phyloP scores from a whole-genome alignment of 2,113 vertebrate species.

The Pangasianodon hypophthalmus region DNA sequence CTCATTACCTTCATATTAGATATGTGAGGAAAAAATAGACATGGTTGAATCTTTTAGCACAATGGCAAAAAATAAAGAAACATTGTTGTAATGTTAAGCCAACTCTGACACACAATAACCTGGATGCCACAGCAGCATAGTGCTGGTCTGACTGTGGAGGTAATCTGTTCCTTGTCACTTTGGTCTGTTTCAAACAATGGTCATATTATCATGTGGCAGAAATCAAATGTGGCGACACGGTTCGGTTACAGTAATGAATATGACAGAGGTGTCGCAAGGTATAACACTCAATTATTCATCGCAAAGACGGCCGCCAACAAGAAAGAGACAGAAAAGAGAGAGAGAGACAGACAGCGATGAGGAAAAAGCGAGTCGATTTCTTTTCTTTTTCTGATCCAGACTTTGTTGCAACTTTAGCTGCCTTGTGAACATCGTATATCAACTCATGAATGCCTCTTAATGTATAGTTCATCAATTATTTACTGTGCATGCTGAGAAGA shows the following conservation, averaged over 20 bases:
- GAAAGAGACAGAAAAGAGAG: slow-evolving; percentile 52
- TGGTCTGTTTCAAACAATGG: slow-evolving; percentile 48
- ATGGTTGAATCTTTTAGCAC: neutral
- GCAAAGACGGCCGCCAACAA: slow-evolving; percentile 1
- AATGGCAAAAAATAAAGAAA: neutral
- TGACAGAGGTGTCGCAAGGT: slow-evolving; percentile 65
- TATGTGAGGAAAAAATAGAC: neutral
- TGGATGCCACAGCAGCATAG: slow-evolving; percentile 17
- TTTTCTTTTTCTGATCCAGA: slow-evolving; percentile 59
- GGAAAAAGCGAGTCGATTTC: slow-evolving; percentile 63
- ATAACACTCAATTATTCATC: slow-evolving; percentile 74
- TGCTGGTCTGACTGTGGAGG: slow-evolving; percentile 18
- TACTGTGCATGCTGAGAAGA: slow-evolving; percentile 40
- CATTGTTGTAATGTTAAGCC: neutral
- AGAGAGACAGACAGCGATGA: slow-evolving; percentile 61
- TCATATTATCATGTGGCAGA: slow-evolving; percentile 46
- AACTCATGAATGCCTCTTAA: slow-evolving; percentile 70
- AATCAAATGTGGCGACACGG: slow-evolving; percentile 48
- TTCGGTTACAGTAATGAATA: slow-evolving; percentile 67
- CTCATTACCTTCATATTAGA: neutral
- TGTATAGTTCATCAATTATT: slow-evolving; percentile 77
- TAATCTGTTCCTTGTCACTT: slow-evolving; percentile 37
- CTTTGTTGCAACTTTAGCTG: slow-evolving; percentile 71
- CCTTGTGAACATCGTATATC: slow-evolving; percentile 62
- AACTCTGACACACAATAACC: neutral